A percentile compares a stretch with the other conserved stretches of the same genome.
phyloP scores from a whole-genome alignment of 1,140 invertebrate species.

The Caenorhabditis tropicalis region DNA sequence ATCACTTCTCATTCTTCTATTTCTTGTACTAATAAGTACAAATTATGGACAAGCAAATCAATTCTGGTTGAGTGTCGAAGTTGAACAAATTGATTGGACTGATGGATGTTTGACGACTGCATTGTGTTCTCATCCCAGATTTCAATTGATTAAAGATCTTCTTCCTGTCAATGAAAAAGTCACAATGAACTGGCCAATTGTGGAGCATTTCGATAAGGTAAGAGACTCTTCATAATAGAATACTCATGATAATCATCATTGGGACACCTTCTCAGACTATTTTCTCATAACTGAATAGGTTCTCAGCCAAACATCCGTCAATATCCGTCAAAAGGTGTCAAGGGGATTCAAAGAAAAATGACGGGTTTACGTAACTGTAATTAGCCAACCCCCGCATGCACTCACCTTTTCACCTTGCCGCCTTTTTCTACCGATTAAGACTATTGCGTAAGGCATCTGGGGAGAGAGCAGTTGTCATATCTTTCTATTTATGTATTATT shows the following conservation, averaged over 20 bases:
- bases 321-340: slow-evolving; percentile 43
- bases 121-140: slow-evolving; percentile 50
- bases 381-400: not conserved
- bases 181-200: slow-evolving; percentile 50
- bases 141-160: slow-evolving; percentile 50
- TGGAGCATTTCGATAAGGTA: slow-evolving; percentile 50
- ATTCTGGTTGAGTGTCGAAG: slow-evolving; percentile 56
- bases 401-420: slow-evolving; percentile 8
- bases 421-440: not conserved
- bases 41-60: not conserved
- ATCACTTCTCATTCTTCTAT: not conserved
- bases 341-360: not conserved
- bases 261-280: not conserved
- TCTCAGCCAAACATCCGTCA: slow-evolving; percentile 33
- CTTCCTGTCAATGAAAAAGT: slow-evolving; percentile 52
- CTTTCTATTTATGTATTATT: not conserved
- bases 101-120: slow-evolving; percentile 59
- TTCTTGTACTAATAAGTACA: slow-evolving; percentile 6
- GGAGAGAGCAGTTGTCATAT: not conserved
- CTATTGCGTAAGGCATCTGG: slow-evolving; percentile 2
- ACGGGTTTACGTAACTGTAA: slow-evolving; percentile 41
- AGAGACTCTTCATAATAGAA: not conserved
- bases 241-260: too few relatives aligned
- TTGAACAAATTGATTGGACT: slow-evolving; percentile 54
- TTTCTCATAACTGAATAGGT: not conserved